Evolutionary conservation across 1,140 invertebrate genomes (phyloP).

Genomic region (Oryctes rhinoceros): DNA sequence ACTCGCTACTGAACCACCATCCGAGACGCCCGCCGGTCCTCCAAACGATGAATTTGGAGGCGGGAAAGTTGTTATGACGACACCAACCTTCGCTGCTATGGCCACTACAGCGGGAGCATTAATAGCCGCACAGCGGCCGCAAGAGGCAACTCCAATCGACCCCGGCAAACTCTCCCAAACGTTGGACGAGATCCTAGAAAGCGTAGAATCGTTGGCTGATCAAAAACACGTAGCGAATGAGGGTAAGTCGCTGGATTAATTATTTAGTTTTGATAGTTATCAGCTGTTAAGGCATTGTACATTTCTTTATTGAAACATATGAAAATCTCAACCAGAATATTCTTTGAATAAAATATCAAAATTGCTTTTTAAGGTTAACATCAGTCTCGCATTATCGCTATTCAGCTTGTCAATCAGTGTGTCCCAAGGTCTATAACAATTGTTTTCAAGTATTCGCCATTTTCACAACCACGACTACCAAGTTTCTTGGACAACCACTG

Average conservation of each 20-base stretch:
- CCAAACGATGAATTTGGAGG: background rate
- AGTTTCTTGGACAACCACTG: no score
- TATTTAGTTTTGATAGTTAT: no score
- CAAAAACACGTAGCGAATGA: background rate
- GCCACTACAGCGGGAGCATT: background rate
- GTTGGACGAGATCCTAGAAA: conserved; percentile 49
- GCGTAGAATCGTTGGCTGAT: conserved; percentile 48
- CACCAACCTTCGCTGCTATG: background rate
- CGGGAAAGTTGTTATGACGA: background rate
- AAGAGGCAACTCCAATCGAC: background rate
- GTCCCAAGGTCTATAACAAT: no score
- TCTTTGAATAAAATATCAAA: no score
- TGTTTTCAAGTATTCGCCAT: no score
- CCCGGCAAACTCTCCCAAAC: conserved; percentile 30
- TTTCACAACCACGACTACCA: no score
- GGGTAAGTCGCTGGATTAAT: background rate
- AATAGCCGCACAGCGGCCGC: background rate
- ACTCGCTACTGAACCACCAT: background rate
- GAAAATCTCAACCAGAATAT: no score
- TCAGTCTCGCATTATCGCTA: no score
- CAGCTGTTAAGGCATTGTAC: no score
- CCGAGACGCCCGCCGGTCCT: background rate
- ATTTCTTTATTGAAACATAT: no score
- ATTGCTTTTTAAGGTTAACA: no score
- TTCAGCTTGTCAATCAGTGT: no score